phyloP scores from a whole-genome alignment of 2,113 vertebrate species.

The Gymnorhina tibicen region DNA sequence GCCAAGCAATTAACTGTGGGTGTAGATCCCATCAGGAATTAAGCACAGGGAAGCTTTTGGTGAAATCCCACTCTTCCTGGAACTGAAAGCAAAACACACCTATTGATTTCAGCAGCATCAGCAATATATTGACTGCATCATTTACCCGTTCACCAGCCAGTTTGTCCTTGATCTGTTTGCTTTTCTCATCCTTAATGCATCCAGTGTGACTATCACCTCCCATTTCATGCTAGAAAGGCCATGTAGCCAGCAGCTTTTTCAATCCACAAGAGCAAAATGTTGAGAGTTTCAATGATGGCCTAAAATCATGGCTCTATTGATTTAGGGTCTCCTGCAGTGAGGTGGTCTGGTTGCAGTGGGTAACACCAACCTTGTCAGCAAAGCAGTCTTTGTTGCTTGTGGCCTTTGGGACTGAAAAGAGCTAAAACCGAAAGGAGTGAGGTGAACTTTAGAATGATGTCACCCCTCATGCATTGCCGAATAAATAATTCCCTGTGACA shows the following conservation, averaged over 20 bases:
- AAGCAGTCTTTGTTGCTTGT: not conserved
- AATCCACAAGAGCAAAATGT: not conserved
- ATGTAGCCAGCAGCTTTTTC: not conserved
- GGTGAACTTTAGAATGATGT: not conserved
- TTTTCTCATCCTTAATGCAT: not conserved
- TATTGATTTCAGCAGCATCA: not conserved
- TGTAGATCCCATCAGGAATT: not conserved
- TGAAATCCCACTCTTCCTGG: not conserved
- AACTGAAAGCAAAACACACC: not conserved
- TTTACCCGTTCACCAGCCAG: not conserved
- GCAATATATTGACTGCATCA: not conserved
- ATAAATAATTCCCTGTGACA: not conserved
- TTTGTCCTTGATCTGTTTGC: not conserved
- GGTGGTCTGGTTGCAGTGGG: not conserved
- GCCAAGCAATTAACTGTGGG: not conserved
- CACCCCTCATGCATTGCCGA: fast-evolving
- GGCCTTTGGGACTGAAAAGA: not conserved
- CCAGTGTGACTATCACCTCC: not conserved
- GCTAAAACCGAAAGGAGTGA: not conserved
- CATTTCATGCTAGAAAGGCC: not conserved
- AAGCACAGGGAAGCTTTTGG: not conserved
- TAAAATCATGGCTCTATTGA: not conserved
- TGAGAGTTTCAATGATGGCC: not conserved
- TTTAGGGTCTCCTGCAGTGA: not conserved
- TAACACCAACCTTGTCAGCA: not conserved